Evolutionary conservation across 92 coral and sea anemone genomes (phyloP).

Genomic region (Desmophyllum pertusum): DNA sequence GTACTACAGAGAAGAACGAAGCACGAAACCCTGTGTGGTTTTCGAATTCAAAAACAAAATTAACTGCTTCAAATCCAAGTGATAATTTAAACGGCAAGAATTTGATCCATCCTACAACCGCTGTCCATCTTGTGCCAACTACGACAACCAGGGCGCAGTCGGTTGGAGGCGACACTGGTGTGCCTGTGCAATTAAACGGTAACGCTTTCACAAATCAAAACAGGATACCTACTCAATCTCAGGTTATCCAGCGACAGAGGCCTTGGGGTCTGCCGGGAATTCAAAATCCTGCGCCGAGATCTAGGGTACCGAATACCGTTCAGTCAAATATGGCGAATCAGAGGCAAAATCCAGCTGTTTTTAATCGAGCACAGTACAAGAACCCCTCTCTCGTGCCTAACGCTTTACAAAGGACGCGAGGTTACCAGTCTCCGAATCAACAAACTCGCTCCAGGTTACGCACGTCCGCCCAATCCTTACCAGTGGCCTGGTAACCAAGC

Average conservation of each 20-base stretch:
- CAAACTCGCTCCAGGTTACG: constrained; percentile 21
- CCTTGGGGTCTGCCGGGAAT: not conserved
- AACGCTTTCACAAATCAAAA: not conserved
- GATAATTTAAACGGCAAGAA: not conserved
- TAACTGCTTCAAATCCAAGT: not conserved
- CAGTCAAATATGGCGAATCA: not conserved
- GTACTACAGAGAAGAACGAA: not conserved
- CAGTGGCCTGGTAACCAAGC: constrained; percentile 43
- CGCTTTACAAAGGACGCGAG: constrained; percentile 16
- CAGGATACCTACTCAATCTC: constrained; percentile 22
- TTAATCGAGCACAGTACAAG: not conserved
- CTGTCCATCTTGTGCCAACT: constrained; percentile 1
- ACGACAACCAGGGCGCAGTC: not conserved
- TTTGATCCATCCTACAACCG: not conserved
- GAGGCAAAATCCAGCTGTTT: constrained; percentile 1
- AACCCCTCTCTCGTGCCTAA: not conserved
- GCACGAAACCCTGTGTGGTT: constrained; percentile 28
- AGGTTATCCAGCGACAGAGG: not conserved
- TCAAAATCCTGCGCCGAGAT: constrained; percentile 5
- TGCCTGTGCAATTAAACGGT: not conserved
- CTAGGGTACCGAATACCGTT: constrained; percentile 1
- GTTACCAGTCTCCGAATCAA: not conserved
- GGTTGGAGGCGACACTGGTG: not conserved
- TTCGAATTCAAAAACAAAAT: constrained; percentile 21
- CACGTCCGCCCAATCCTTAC: constrained; percentile 10